A percentile compares a stretch with the other conserved stretches of the same genome.
phyloP scores from a whole-genome alignment of 2,113 vertebrate species.

The Pelobates fuscus region DNA sequence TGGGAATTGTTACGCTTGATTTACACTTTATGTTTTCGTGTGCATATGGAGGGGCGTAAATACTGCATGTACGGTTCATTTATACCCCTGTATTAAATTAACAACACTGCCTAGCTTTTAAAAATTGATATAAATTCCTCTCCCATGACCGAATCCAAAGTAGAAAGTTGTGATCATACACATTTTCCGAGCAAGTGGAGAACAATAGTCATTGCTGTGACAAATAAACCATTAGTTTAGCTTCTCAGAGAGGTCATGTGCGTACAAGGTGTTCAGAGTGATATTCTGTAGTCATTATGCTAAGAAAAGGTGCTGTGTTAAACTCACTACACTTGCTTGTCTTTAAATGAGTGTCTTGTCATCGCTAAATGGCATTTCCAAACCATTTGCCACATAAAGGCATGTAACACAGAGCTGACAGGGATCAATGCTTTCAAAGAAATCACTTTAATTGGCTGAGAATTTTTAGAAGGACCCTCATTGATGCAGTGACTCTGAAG shows the following conservation, averaged over 20 bases:
- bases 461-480: slow-evolving; percentile 14
- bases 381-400: slow-evolving; percentile 44
- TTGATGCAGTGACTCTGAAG: slow-evolving; percentile 32
- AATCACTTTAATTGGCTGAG: slow-evolving; percentile 47
- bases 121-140: background rate
- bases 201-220: background rate
- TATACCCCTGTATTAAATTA: background rate
- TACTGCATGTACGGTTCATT: too few species aligned
- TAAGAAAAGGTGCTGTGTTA: background rate
- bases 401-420: slow-evolving; percentile 14
- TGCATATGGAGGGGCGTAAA: too few species aligned
- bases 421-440: slow-evolving; percentile 44
- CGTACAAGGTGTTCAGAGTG: slow-evolving; percentile 3
- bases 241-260: slow-evolving; percentile 2
- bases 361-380: slow-evolving; percentile 44
- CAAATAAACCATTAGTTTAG: background rate
- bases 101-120: background rate
- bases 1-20: too few species aligned
- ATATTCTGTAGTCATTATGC: background rate
- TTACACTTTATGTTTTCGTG: too few species aligned
- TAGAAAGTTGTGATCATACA: background rate
- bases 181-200: background rate
- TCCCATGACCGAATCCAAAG: background rate
- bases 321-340: background rate
- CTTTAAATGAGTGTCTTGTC: slow-evolving; percentile 21